Evolutionary conservation across 2,797 vertebrate genomes (phyloP), one percentile per base, ranked within the genome.

Genomic region (Pelochelys cantorii): DNA sequence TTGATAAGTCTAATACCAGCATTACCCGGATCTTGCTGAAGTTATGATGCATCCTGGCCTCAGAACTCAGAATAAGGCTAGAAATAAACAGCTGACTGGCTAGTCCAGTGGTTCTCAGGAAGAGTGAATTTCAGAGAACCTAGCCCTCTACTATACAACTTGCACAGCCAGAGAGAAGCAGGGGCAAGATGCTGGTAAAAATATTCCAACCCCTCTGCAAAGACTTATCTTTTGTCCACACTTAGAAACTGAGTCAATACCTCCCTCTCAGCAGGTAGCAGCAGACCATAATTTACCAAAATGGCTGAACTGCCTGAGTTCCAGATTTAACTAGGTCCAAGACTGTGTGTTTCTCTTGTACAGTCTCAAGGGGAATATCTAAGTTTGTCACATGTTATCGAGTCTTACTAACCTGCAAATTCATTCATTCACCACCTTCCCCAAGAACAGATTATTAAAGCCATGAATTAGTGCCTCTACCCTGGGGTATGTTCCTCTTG

Each of bases 21-120:
- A 79, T 52, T 75, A 56, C 86, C n/a, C 56, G 29, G 18, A 18
- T 27, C 57, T 83, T 81, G 54, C 53, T 57, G n/a, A n/a, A 25
- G 68, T 48, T 85, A 86, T 0, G 1, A 80, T 0, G 0, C 8
- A 31, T 20, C 15, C 8, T 31, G 29, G 60, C 11, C 60, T 62
- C 60, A n/a, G 60, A 29, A 65, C 6, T 27, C 14, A 17, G 4
- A 7, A 65, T n/a, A 65, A 65, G 15, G 7, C 29, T 31, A 65
- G 13, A 65, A 65, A 27, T 27, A 62, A 62, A 12, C 27, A 29
- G 27, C 59, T 29, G 27, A 27, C 13, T 25, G 29, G 13, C 27
- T 62, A 62, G 59, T 59, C 23, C 57, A 59, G 57, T 59, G 23
- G 23, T 11, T 59, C 57, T 59, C 57, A 59, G 27, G 23, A 27